A percentile compares a stretch with the other conserved stretches of the same genome.
These are phyloP conservation scores for Crotalus viridis DNA, from an alignment of 2,113 vertebrate species.

Conservation along the genomic window DNA sequence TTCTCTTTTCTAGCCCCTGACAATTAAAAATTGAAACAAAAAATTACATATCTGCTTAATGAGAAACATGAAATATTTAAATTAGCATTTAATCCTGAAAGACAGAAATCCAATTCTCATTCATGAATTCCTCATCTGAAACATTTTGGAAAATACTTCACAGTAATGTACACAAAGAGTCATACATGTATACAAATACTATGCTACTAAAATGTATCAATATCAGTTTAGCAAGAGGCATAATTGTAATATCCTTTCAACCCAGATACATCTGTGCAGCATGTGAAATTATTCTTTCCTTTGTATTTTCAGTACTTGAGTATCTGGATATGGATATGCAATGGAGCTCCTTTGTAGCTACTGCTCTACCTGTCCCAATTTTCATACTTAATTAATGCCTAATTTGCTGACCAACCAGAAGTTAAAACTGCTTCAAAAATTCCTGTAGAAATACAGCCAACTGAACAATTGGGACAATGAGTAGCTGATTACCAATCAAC, in stretches of 20 bases:
- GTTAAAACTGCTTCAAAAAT: background rate
- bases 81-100: background rate
- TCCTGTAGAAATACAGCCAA: background rate
- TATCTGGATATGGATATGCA: background rate
- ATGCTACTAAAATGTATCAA: background rate
- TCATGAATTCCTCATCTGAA: background rate
- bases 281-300: background rate
- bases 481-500: background rate
- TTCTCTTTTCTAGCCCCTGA: background rate
- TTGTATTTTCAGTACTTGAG: background rate
- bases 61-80: background rate
- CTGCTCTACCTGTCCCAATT: background rate
- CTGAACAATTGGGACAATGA: background rate
- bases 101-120: background rate
- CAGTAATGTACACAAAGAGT: background rate
- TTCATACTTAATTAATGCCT: background rate
- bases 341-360: background rate
- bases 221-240: background rate
- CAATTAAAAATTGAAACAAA: background rate
- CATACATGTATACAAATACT: background rate
- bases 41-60: background rate
- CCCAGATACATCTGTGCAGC: background rate
- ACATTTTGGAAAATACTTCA: background rate
- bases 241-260: background rate
- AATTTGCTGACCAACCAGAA: background rate